Conservation (phyloP, 2,113 vertebrate species). For the Lontra canadensis region DNA sequence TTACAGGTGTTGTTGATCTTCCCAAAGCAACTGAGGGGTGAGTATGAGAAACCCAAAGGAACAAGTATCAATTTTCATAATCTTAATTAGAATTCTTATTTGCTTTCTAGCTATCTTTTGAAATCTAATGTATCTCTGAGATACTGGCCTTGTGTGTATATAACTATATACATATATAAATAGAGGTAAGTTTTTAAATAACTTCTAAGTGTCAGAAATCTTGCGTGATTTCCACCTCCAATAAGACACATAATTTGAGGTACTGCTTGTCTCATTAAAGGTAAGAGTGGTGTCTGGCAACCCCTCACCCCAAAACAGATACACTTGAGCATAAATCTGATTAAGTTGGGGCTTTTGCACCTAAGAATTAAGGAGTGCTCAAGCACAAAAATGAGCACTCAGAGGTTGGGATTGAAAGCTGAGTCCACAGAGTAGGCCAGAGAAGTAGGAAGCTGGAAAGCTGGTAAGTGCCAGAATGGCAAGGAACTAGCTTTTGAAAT, state of each 20-base stretch:
- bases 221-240: neutral
- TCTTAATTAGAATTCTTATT: conserved; percentile 28
- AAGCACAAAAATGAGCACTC: neutral
- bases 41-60: neutral
- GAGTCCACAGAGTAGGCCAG: neutral
- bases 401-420: neutral
- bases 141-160: neutral
- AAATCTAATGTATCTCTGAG: neutral
- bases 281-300: neutral
- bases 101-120: neutral
- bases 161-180: neutral
- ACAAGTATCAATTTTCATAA: neutral
- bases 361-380: neutral
- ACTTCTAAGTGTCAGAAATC: neutral
- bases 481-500: neutral
- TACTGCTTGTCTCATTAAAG: neutral
- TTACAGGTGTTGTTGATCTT: neutral
- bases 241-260: neutral
- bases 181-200: conserved; percentile 28
- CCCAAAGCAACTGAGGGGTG: neutral
- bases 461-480: neutral
- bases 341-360: neutral
- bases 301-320: neutral
- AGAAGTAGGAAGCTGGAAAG: neutral
- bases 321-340: neutral